phyloP scores from a whole-genome alignment of 2,797 vertebrate genomes.

The Tapirus indicus region DNA sequence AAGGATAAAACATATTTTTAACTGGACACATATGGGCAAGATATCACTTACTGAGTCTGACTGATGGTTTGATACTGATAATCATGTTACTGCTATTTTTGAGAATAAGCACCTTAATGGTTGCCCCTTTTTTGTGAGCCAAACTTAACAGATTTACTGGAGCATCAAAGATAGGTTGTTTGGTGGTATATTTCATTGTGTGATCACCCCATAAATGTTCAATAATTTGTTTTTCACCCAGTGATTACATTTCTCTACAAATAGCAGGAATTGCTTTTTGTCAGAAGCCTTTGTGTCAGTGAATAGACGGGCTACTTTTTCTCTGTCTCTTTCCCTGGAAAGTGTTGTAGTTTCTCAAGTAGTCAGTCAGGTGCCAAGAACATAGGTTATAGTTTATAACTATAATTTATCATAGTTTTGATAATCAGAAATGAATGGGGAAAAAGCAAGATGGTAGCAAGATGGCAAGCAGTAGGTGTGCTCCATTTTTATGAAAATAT shows the following conservation, averaged over 20 bases:
- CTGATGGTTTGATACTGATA: slow-evolving; percentile 12
- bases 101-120: slow-evolving; percentile 2
- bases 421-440: slow-evolving; percentile 14
- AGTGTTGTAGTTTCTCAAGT: slow-evolving; percentile 25
- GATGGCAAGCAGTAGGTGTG: not conserved
- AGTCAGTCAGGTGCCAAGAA: not conserved
- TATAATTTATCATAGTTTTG: slow-evolving; percentile 35
- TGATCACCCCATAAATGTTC: not conserved
- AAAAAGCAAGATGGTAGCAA: not conserved
- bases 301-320: not conserved
- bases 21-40: not conserved
- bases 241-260: slow-evolving; percentile 17
- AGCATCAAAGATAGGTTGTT: not conserved
- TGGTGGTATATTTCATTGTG: slow-evolving; percentile 42
- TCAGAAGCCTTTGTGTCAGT: not conserved
- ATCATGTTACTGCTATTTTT: slow-evolving; percentile 23
- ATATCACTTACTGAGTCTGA: not conserved
- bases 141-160: not conserved
- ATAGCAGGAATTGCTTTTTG: slow-evolving; percentile 1
- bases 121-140: not conserved
- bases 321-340: not conserved
- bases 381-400: not conserved
- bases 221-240: not conserved
- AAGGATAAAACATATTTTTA: slow-evolving; percentile 23
- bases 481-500: not conserved